These are phyloP conservation scores for Diploptera punctata DNA, from an alignment of 2,888 invertebrate species.

Conservation along the genomic window DNA sequence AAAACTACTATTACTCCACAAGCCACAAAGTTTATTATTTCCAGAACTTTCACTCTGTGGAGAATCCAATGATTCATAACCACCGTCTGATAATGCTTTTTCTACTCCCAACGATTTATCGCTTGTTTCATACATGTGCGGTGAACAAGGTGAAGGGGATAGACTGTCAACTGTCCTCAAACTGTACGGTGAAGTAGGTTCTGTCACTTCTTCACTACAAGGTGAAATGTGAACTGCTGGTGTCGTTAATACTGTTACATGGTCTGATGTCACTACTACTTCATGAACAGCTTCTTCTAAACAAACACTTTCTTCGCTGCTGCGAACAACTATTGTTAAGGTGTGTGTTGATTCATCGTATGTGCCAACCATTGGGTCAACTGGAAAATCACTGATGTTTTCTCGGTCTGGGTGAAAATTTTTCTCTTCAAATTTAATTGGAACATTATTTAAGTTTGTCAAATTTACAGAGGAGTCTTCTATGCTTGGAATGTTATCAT, in stretches of 20 bases:
- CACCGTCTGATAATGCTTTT: conserved; percentile 60
- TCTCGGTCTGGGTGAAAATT: conserved; percentile 5
- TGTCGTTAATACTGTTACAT: neutral
- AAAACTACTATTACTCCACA: conserved; percentile 74
- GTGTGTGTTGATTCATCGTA: conserved; percentile 76
- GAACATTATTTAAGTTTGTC: too few species aligned
- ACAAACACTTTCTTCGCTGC: conserved; percentile 61
- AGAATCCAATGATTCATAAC: conserved; percentile 71
- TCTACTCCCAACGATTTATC: conserved; percentile 8
- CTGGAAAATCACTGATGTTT: neutral
- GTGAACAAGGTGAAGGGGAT: conserved; percentile 16
- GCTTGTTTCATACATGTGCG: neutral
- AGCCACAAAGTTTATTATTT: conserved; percentile 63
- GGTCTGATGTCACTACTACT: conserved; percentile 47
- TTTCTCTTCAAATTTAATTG: too few species aligned
- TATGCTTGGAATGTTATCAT: neutral
- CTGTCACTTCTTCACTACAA: conserved; percentile 22
- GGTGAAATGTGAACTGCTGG: neutral
- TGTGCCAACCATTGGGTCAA: conserved; percentile 67
- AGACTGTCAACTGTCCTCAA: neutral
- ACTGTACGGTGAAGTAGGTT: conserved; percentile 27
- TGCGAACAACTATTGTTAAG: conserved; percentile 74
- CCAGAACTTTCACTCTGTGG: conserved; percentile 52
- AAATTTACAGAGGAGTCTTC: neutral
- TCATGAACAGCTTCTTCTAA: conserved; percentile 59